Evolutionary conservation across 2,888 invertebrate genomes (phyloP).

Genomic region (Hirudinaria manillensis): DNA sequence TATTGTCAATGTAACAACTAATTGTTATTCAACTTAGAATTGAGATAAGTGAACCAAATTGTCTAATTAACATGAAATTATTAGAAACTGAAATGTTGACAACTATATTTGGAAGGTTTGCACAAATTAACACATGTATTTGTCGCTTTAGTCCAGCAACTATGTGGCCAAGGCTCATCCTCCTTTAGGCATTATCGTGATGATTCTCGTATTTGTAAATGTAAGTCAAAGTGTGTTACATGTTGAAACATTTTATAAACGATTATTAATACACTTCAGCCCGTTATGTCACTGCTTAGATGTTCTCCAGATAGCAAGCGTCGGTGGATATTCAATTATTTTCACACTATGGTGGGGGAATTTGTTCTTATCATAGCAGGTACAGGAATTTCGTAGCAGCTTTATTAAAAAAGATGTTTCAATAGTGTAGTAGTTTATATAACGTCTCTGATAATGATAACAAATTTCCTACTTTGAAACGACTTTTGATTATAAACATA

Average conservation of each 20-base stretch:
- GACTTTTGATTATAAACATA: neutral
- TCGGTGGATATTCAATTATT: slow-evolving; percentile 28
- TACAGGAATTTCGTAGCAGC: neutral
- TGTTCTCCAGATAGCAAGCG: slow-evolving; percentile 14
- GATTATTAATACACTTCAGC: neutral
- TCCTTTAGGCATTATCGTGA: slow-evolving; percentile 22
- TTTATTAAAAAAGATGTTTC: neutral
- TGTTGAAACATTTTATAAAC: neutral
- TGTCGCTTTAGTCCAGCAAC: neutral
- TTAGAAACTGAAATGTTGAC: neutral
- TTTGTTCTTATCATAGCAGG: slow-evolving; percentile 22
- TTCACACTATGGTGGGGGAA: slow-evolving; percentile 21
- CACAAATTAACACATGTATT: neutral
- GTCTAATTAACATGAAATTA: neutral
- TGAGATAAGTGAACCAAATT: no score
- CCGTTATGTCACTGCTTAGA: slow-evolving; percentile 22
- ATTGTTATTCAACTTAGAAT: no score
- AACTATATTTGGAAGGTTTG: neutral
- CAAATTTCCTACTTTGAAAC: neutral
- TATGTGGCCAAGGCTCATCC: slow-evolving; percentile 20
- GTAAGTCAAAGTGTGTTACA: neutral
- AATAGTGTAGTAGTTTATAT: neutral
- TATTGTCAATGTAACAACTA: no score
- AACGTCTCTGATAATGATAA: neutral
- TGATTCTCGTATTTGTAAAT: slow-evolving; percentile 21